A percentile compares a stretch with the other conserved stretches of the same genome.
These are phyloP conservation scores for Arvicanthis niloticus DNA, from an alignment of 2,113 vertebrate species.

Conservation along the genomic window DNA sequence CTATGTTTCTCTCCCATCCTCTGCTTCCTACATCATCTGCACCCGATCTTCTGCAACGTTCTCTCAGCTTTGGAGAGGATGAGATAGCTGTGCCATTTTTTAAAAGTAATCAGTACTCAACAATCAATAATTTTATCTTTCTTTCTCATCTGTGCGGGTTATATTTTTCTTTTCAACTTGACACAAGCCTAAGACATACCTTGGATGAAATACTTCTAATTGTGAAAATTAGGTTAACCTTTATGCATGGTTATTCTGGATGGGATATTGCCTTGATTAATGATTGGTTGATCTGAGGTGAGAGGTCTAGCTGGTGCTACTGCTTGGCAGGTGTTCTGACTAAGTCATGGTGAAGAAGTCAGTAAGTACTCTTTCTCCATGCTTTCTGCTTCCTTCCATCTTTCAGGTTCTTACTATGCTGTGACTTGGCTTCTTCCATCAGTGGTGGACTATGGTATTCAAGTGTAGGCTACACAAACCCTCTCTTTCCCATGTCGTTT, in stretches of 20 bases:
- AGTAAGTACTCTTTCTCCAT: neutral
- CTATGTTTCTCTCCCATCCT: neutral
- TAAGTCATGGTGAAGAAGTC: neutral
- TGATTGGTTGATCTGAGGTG: neutral
- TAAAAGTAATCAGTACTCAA: neutral
- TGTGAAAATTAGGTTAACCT: neutral
- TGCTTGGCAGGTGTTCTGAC: no score
- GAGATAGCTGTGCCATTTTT: neutral
- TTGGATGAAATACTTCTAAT: neutral
- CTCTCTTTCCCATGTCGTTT: neutral
- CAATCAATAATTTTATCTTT: neutral
- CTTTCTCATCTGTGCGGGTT: neutral
- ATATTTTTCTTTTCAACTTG: neutral
- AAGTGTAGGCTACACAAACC: neutral
- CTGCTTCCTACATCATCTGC: no score
- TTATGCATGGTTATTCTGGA: no score
- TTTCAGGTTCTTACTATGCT: neutral
- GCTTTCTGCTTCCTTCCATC: neutral
- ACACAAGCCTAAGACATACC: neutral
- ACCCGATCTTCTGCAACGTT: neutral
- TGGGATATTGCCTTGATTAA: neutral
- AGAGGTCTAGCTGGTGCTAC: no score
- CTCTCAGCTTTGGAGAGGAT: neutral
- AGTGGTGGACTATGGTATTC: neutral
- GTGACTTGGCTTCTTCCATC: neutral